Evolutionary conservation across 2,797 vertebrate species (phyloP), one percentile per base, ranked within the genome.

Genomic region (Pogoniulus pusillus): DNA sequence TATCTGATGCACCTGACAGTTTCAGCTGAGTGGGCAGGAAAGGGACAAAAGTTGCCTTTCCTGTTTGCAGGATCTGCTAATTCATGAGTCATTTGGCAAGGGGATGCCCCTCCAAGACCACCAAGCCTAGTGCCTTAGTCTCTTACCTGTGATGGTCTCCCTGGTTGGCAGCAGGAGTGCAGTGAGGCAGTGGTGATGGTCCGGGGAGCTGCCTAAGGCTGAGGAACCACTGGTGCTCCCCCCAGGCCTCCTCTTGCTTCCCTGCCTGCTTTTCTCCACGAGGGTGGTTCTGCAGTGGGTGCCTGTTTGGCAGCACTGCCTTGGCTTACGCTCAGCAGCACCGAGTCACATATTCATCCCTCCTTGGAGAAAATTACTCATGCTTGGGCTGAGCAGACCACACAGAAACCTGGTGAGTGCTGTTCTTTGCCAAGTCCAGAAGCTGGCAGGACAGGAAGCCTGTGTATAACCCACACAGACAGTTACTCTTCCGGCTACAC

Each of bases 331-430:
- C 30, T 65, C 53, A 62, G 69, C 69, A 71, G 16, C 53, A 27
- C 47, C 13, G 11, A 29, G n/a, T 41, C 43, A 30, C 6, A 1
- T 27, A 1, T 18, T 55, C 55, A 27, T 29, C 69, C 49, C 6
- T 32, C 20, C 66, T 32, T 7, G 30, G 63, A 68, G 35, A 55
- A 58, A 43, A 45, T 9, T 15, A 15, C 39, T 59, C 19, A 2
- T 0, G 0, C 12, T 24, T 30, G 24, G 58, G 41, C 20, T 70
- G 64, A 37, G 32, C 12, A 62, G 30, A 20, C 35, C 3, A 0
- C 1, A 2, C 41, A 39, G 68, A 23, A 72, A 49, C 63, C 27
- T 22, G 51, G 70, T 0, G 0, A 4, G 3, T 11, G 13, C 49
- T 10, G 1, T 22, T 37, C 20, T 35, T 23, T 4, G 58, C 22